These are phyloP conservation scores for Hypotaenidia philippensis DNA, from an alignment of 2,797 vertebrate species.

Conservation along the genomic window DNA sequence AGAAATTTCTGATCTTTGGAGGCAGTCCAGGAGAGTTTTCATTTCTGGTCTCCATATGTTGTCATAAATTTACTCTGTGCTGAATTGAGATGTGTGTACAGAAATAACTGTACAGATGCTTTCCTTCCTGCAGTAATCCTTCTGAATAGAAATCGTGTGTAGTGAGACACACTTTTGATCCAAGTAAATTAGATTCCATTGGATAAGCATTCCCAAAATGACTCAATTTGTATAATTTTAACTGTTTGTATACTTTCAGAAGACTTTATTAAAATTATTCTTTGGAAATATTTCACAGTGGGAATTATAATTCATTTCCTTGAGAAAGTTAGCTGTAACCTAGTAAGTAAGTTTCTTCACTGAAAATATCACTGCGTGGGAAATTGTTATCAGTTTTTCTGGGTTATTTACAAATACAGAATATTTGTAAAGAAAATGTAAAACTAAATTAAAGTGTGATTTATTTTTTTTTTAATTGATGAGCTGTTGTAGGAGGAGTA, in stretches of 20 bases:
- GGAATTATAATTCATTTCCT: background rate
- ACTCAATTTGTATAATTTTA: background rate
- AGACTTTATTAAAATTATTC: background rate
- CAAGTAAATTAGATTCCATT: background rate
- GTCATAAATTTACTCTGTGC: background rate
- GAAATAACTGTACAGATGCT: background rate
- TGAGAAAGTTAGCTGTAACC: background rate
- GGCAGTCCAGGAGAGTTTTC: background rate
- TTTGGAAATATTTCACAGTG: background rate
- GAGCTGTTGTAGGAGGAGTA: background rate
- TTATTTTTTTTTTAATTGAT: background rate
- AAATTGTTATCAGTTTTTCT: background rate
- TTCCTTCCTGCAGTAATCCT: background rate
- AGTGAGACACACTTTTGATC: background rate
- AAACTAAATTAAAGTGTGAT: background rate
- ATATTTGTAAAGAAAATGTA: background rate
- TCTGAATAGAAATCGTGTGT: background rate
- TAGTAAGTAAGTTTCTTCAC: background rate
- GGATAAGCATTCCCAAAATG: background rate
- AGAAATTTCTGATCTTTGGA: background rate
- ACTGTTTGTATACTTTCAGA: background rate
- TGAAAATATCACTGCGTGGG: background rate
- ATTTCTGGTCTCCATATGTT: background rate
- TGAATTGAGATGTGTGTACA: background rate
- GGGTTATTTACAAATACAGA: background rate